Evolutionary conservation across 2,113 vertebrate species (phyloP).

Genomic region (Lichenostomus cassidix): DNA sequence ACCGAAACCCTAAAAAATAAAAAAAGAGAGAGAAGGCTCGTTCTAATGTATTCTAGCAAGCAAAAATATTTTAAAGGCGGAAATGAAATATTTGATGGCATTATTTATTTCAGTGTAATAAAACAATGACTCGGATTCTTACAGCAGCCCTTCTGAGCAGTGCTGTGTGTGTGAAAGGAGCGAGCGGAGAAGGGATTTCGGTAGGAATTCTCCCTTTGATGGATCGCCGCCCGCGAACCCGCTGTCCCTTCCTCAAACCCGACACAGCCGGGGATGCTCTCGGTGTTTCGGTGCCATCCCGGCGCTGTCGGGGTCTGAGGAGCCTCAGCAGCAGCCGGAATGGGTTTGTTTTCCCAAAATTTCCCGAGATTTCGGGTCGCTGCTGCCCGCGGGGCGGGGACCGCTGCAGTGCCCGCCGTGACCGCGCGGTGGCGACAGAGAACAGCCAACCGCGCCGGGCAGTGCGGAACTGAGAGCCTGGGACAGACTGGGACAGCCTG

Average conservation of each 20-base stretch:
- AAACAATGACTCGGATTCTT: neutral
- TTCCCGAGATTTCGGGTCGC: neutral
- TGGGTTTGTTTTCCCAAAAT: neutral
- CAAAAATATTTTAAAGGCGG: neutral
- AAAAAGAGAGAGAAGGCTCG: neutral
- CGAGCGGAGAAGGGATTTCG: neutral
- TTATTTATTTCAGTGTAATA: neutral
- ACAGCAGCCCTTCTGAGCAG: neutral
- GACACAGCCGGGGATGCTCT: fast-evolving
- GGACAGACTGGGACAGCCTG: no score
- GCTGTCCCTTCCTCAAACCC: neutral
- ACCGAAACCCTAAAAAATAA: neutral
- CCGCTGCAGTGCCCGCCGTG: neutral
- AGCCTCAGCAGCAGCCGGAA: fast-evolving
- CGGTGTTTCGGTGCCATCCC: neutral
- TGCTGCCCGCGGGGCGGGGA: neutral
- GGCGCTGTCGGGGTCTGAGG: fast-evolving
- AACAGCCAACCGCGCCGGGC: neutral
- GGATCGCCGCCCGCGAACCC: neutral
- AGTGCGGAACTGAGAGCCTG: neutral
- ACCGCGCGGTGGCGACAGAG: slow-evolving; percentile 68
- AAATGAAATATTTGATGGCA: neutral
- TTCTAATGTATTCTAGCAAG: neutral
- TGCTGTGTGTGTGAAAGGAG: neutral
- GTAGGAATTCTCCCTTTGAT: neutral